Evolutionary conservation across 23 tunicate genomes (phyloP).

Genomic region (Oikopleura vanhoeffeni): DNA sequence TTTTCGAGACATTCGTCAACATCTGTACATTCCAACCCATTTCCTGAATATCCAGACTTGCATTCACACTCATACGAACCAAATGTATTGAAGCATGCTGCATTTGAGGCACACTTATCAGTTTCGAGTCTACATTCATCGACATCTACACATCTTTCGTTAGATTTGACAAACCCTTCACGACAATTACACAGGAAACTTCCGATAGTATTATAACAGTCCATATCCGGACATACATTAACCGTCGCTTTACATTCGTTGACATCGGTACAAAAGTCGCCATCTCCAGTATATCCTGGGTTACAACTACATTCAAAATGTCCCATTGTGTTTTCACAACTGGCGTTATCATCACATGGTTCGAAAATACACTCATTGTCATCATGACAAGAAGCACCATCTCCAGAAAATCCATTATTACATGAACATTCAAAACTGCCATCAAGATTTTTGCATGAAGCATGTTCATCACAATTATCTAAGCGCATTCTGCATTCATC

Average conservation of each 20-base stretch:
- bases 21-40: conserved; percentile 7
- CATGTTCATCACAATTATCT: conserved; percentile 15
- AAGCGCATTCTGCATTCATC: background rate
- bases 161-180: background rate
- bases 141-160: background rate
- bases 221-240: background rate
- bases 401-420: no score
- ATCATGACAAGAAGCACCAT: no score
- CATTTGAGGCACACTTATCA: background rate
- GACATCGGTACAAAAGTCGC: background rate
- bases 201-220: conserved; percentile 5
- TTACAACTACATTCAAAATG: conserved; percentile 7
- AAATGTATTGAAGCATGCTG: conserved; percentile 12
- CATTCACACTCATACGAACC: conserved; percentile 18
- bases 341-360: no score
- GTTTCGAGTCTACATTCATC: background rate
- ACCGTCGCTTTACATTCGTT: background rate
- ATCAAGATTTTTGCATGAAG: conserved; percentile 22
- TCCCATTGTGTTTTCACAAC: background rate
- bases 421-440: no score
- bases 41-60: conserved; percentile 19
- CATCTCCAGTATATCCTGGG: background rate
- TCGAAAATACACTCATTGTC: no score
- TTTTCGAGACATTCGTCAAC: background rate
- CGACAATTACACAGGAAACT: conserved; percentile 12